Evolutionary conservation across 2,888 invertebrate genomes (phyloP).

Genomic region (Pantelozetes paolii): DNA sequence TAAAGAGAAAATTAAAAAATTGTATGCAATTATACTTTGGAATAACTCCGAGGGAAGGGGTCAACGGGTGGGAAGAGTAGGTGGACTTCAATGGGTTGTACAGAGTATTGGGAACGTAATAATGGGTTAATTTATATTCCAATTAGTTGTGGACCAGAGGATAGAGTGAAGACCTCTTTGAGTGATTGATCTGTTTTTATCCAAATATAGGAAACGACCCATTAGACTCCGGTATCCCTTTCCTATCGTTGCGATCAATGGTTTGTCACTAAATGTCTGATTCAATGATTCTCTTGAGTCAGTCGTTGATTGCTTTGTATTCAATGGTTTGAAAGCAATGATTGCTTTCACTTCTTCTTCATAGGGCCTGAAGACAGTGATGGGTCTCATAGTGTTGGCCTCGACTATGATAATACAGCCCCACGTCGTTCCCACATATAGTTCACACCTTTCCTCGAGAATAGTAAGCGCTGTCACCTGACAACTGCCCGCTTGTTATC

Average conservation of each 20-base stretch:
- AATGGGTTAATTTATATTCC: slow-evolving; percentile 55
- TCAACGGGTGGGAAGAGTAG: no score
- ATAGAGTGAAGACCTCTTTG: slow-evolving; percentile 62
- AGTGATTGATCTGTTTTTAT: slow-evolving; percentile 15
- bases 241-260: slow-evolving; percentile 68
- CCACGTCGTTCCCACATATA: slow-evolving; percentile 90
- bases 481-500: slow-evolving; percentile 51
- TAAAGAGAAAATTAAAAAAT: no score
- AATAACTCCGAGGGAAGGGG: no score
- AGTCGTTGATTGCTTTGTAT: not conserved
- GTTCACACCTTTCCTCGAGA: slow-evolving; percentile 59
- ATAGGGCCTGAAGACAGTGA: slow-evolving; percentile 86
- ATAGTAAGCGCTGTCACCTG: slow-evolving; percentile 69
- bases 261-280: slow-evolving; percentile 29
- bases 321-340: slow-evolving; percentile 48
- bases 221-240: slow-evolving; percentile 74
- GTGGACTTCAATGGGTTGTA: no score
- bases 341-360: slow-evolving; percentile 68
- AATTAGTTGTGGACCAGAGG: slow-evolving; percentile 68
- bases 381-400: slow-evolving; percentile 70
- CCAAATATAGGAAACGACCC: slow-evolving; percentile 50
- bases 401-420: slow-evolving; percentile 90
- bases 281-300: not conserved
- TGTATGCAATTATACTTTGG: no score
- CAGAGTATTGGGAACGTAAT: no score